These are phyloP conservation scores for Caradrina kadenii DNA, from an alignment of 2,888 invertebrate genomes.

Conservation along the genomic window DNA sequence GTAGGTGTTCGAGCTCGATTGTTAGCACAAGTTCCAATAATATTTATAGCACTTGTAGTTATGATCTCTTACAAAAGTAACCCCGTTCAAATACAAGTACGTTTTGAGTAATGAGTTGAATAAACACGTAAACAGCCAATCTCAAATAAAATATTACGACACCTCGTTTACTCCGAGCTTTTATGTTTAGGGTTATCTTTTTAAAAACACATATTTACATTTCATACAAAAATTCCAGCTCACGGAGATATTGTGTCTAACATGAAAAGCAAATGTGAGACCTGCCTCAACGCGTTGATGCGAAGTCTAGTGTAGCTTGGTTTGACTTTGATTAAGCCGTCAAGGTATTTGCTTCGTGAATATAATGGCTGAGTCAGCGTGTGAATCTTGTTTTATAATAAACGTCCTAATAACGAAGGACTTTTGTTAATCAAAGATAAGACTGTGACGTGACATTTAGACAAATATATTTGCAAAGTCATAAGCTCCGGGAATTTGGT, in stretches of 20 bases:
- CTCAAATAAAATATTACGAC: constrained; percentile 30
- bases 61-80: constrained; percentile 24
- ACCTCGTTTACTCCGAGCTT: constrained; percentile 25
- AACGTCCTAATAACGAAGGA: constrained; percentile 38
- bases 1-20: constrained; percentile 33
- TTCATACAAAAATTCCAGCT: constrained; percentile 14
- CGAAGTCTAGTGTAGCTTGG: constrained; percentile 27
- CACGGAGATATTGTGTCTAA: constrained; percentile 16
- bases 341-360: constrained; percentile 43
- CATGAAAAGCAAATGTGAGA: constrained; percentile 37
- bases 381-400: constrained; percentile 36
- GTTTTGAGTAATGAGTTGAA: constrained; percentile 27
- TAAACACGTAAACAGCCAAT: constrained; percentile 25
- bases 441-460: constrained; percentile 25
- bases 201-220: constrained; percentile 13
- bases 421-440: constrained; percentile 34
- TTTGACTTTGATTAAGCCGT: constrained; percentile 57
- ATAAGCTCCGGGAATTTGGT: constrained; percentile 27
- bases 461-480: constrained; percentile 28
- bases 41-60: constrained; percentile 36
- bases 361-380: constrained; percentile 39
- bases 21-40: constrained; percentile 23
- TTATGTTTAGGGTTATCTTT: constrained; percentile 19
- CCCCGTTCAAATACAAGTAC: constrained; percentile 18
- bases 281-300: constrained; percentile 65